These are phyloP conservation scores for Amblyteles armatorius DNA, from an alignment of 2,888 invertebrate genomes.

Conservation along the genomic window DNA sequence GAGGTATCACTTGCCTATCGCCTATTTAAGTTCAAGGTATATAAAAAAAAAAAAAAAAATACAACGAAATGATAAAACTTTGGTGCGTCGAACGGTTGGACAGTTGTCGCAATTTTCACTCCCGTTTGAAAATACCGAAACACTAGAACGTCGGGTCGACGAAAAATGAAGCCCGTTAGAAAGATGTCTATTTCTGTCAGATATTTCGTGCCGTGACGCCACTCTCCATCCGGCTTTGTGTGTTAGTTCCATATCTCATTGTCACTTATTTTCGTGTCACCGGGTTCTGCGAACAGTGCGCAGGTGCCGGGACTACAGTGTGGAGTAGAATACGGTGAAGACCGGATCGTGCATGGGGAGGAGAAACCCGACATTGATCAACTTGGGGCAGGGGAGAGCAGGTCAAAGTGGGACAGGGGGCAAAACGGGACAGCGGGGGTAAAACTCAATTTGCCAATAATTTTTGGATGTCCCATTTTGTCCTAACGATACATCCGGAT, in stretches of 20 bases:
- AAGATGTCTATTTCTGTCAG: neutral
- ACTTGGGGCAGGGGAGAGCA: neutral
- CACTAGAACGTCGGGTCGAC: neutral
- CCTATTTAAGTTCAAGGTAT: neutral
- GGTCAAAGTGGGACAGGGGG: too few species aligned
- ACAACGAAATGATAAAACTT: neutral
- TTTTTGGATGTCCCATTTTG: too few species aligned
- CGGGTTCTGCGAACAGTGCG: constrained; percentile 9
- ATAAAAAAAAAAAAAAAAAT: neutral
- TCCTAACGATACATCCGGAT: too few species aligned
- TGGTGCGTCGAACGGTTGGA: neutral
- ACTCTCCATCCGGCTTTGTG: neutral
- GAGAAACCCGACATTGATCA: constrained; percentile 14
- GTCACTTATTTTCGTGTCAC: constrained; percentile 36
- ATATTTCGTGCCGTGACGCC: neutral
- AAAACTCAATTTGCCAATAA: too few species aligned
- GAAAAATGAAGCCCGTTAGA: neutral
- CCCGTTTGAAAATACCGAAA: neutral
- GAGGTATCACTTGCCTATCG: neutral
- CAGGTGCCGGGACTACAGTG: neutral
- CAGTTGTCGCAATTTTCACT: neutral
- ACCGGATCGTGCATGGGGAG: neutral
- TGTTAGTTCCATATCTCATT: constrained; percentile 9
- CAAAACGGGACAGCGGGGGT: too few species aligned
- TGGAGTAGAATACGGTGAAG: neutral